These are phyloP conservation scores for Chloromyia formosa DNA, from an alignment of 2,888 invertebrate species.

Conservation along the genomic window DNA sequence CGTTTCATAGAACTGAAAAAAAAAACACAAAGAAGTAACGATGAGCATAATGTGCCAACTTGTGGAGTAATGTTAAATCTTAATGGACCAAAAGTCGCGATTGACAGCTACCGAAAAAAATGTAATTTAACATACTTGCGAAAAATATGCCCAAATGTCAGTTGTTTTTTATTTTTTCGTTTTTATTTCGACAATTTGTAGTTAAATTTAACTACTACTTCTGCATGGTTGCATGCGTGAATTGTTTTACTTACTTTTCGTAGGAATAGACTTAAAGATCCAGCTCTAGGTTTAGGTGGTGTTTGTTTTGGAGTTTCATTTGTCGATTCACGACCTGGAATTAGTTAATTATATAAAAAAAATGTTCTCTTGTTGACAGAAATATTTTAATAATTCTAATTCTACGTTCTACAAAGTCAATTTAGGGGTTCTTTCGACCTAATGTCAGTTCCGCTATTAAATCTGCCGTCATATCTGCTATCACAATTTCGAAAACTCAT, in stretches of 20 bases:
- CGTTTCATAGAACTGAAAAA: slow-evolving; percentile 81
- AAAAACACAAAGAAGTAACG: slow-evolving; percentile 42
- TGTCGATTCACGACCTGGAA: not conserved
- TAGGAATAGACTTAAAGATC: slow-evolving; percentile 73
- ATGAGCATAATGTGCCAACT: slow-evolving; percentile 5
- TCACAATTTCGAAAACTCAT: too few relatives aligned
- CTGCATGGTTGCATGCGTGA: not conserved
- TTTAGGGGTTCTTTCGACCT: too few relatives aligned
- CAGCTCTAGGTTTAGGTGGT: slow-evolving; percentile 49
- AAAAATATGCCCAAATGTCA: too few relatives aligned
- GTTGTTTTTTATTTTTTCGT: too few relatives aligned
- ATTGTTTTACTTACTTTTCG: slow-evolving; percentile 73
- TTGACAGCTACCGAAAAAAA: not conserved
- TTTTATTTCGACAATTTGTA: not conserved
- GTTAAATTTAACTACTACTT: not conserved
- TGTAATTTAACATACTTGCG: not conserved
- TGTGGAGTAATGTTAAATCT: slow-evolving; percentile 32
- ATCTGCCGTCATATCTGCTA: too few relatives aligned
- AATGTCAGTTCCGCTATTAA: too few relatives aligned
- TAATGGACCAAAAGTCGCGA: not conserved
- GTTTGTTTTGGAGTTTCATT: slow-evolving; percentile 1
- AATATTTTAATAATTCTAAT: not conserved
- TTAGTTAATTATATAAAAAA: too few relatives aligned
- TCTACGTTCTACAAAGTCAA: too few relatives aligned
- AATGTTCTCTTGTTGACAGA: slow-evolving; percentile 5